Evolutionary conservation across 2,113 vertebrate species (phyloP).

Genomic region (Pseudolaguvia tuberculata): DNA sequence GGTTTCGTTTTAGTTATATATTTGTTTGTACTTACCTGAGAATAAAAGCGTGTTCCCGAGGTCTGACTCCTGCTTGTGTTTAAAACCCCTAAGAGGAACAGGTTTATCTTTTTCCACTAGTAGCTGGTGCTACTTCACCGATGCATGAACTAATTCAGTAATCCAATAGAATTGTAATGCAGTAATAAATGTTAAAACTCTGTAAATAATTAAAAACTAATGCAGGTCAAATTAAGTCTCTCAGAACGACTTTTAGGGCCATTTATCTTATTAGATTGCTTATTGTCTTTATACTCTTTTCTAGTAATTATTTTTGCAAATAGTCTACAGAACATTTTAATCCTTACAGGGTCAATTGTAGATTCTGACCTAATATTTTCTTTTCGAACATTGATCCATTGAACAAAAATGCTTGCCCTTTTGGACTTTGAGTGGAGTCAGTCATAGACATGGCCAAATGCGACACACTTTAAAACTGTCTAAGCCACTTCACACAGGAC

Average conservation of each 20-base stretch:
- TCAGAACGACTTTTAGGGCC: neutral
- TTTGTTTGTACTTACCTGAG: too few species aligned
- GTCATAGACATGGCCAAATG: neutral
- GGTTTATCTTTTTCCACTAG: neutral
- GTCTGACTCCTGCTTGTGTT: too few species aligned
- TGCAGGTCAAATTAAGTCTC: neutral
- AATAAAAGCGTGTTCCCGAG: too few species aligned
- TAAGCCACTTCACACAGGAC: constrained; percentile 10
- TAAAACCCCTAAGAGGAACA: too few species aligned
- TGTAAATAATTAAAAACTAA: too few species aligned
- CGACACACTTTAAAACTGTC: constrained; percentile 3
- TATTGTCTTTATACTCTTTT: too few species aligned
- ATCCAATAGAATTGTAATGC: neutral
- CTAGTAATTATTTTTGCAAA: too few species aligned
- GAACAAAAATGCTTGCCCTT: neutral
- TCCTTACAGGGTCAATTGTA: neutral
- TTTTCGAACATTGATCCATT: neutral
- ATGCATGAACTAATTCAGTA: neutral
- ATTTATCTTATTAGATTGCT: constrained; percentile 7
- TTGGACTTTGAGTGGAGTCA: neutral
- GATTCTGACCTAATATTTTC: neutral
- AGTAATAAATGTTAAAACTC: neutral
- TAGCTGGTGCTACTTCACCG: neutral
- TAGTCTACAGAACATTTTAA: too few species aligned
- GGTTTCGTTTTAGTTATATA: too few species aligned